A percentile compares a stretch with the other conserved stretches of the same genome.
Conservation (phyloP, 2,797 vertebrate species). For the Apodemus agrarius region DNA sequence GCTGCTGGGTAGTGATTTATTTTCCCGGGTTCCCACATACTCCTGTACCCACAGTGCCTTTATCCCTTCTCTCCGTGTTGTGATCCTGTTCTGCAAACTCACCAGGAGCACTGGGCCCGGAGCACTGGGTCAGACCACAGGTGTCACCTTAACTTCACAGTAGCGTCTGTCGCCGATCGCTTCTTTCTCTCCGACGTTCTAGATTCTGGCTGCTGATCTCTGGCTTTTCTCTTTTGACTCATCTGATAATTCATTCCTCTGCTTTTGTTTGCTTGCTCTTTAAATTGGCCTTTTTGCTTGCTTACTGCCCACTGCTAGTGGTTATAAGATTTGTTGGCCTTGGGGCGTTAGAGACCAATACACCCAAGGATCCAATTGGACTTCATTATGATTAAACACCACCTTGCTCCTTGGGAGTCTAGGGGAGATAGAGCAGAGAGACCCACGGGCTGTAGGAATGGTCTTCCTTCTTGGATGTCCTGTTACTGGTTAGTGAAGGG, state of each 20-base stretch:
- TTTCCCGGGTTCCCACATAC: not conserved
- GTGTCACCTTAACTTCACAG: not conserved
- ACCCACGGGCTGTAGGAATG: not conserved
- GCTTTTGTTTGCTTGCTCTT: not conserved
- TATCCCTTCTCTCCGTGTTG: not conserved
- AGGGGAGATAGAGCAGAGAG: not conserved
- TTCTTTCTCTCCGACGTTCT: constrained; percentile 4
- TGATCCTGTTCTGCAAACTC: not conserved
- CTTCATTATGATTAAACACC: not conserved
- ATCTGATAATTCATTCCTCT: not conserved
- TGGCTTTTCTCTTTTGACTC: not conserved
- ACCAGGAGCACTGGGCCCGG: not conserved
- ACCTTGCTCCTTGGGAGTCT: not conserved
- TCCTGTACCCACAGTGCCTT: not conserved
- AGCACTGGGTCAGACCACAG: not conserved
- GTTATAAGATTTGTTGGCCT: not conserved
- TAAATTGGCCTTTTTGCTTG: not conserved
- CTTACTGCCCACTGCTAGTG: not conserved
- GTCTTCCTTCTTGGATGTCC: not conserved
- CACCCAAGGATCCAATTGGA: not conserved
- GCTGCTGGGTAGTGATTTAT: not conserved
- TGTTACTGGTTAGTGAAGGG: not conserved
- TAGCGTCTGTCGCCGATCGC: not conserved
- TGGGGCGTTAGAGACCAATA: not conserved
- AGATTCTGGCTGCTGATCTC: not conserved